Evolutionary conservation across 2,113 vertebrate species (phyloP).

Genomic region (Elgaria multicarinata): DNA sequence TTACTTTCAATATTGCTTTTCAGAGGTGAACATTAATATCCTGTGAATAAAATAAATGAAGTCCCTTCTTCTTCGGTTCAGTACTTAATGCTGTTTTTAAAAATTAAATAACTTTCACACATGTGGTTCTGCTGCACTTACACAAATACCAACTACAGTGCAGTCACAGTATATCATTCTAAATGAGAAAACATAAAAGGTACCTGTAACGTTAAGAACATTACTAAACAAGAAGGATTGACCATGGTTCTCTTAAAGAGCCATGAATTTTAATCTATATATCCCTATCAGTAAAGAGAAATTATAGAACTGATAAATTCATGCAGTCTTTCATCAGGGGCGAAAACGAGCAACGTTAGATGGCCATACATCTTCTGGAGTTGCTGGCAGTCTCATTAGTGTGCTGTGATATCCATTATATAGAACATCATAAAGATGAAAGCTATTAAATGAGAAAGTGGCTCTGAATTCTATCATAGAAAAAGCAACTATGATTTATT

Average conservation of each 20-base stretch:
- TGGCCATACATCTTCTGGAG: conserved; percentile 61
- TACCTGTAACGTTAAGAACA: neutral
- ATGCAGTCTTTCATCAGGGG: conserved; percentile 33
- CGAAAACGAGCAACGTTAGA: conserved; percentile 46
- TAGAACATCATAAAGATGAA: conserved; percentile 58
- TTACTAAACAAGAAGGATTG: conserved; percentile 27
- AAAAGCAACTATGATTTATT: conserved; percentile 64
- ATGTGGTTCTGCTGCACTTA: neutral
- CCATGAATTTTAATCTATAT: conserved; percentile 30
- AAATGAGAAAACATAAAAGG: conserved; percentile 37
- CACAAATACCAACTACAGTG: conserved; percentile 18
- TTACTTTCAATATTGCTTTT: conserved; percentile 33
- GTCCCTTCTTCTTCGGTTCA: neutral
- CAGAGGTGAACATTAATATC: conserved; percentile 17
- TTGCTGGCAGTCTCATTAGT: conserved; percentile 67
- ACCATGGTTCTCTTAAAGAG: conserved; percentile 34
- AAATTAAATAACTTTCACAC: conserved; percentile 29
- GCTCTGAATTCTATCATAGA: conserved; percentile 46
- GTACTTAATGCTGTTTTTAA: conserved; percentile 40
- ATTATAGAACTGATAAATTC: conserved; percentile 54
- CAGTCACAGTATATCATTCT: neutral
- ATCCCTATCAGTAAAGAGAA: conserved; percentile 44
- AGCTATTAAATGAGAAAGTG: conserved; percentile 73
- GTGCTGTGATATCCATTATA: conserved; percentile 64
- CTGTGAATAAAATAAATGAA: conserved; percentile 46